phyloP scores from a whole-genome alignment of 1,140 invertebrate genomes.

The Contarinia nasturtii region DNA sequence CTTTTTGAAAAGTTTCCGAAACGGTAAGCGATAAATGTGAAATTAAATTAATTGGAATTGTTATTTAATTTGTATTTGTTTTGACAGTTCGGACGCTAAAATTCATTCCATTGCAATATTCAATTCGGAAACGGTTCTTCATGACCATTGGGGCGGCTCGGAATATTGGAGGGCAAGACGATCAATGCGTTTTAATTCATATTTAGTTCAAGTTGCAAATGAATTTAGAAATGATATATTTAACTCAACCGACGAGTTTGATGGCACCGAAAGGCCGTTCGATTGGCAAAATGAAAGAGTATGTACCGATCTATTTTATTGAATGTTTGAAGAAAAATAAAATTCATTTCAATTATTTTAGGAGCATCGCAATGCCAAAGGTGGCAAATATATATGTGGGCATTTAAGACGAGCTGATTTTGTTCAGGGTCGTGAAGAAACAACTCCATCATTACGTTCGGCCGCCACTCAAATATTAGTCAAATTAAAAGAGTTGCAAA shows the following conservation, averaged over 20 bases:
- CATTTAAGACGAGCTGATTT: constrained; percentile 75
- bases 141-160: constrained; percentile 64
- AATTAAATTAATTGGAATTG: no score
- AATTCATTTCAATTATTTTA: not conserved
- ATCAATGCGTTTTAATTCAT: constrained; percentile 73
- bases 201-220: constrained; percentile 47
- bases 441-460: constrained; percentile 46
- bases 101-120: constrained; percentile 42
- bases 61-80: not conserved
- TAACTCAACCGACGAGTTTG: constrained; percentile 33
- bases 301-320: no score
- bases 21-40: constrained; percentile 13
- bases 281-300: constrained; percentile 18
- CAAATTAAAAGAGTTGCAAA: constrained; percentile 32
- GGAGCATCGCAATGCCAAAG: constrained; percentile 28
- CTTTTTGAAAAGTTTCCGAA: constrained; percentile 23
- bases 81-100: not conserved
- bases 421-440: constrained; percentile 35
- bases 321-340: not conserved
- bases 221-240: constrained; percentile 48
- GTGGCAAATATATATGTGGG: constrained; percentile 59
- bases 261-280: constrained; percentile 12
- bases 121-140: constrained; percentile 74
- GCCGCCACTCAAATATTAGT: constrained; percentile 50
- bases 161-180: constrained; percentile 73